phyloP scores from a whole-genome alignment of 2,113 vertebrate species.

The Pipra filicauda region DNA sequence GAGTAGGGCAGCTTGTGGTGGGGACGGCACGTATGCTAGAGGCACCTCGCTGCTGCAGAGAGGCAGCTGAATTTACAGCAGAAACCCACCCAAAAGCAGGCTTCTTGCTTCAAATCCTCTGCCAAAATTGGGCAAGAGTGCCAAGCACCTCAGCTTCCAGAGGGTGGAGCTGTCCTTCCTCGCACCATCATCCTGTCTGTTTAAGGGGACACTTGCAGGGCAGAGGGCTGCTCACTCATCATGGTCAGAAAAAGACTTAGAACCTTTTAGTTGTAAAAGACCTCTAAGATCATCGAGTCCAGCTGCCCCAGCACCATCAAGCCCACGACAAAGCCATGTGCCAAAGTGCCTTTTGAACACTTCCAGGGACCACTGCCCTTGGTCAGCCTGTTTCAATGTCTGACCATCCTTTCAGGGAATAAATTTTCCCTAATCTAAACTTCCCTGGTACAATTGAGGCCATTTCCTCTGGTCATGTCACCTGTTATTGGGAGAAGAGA shows the following conservation, averaged over 20 bases:
- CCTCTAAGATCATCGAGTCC: not conserved
- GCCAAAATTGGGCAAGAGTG: not conserved
- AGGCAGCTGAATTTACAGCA: not conserved
- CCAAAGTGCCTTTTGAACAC: not conserved
- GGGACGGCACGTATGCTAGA: not conserved
- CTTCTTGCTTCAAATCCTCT: not conserved
- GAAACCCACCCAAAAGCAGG: not conserved
- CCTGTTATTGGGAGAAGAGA: not conserved
- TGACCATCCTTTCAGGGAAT: not conserved
- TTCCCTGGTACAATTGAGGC: not conserved
- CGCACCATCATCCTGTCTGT: not conserved
- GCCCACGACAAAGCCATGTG: not conserved
- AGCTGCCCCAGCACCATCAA: not conserved
- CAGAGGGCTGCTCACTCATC: not conserved
- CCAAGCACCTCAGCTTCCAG: not conserved
- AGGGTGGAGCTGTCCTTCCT: not conserved
- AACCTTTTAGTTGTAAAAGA: not conserved
- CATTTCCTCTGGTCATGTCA: not conserved
- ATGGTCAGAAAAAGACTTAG: not conserved
- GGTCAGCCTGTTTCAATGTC: not conserved
- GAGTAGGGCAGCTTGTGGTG: accelerated
- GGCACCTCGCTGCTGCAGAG: accelerated
- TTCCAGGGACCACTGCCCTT: not conserved
- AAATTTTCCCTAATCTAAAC: not conserved
- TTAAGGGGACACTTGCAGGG: accelerated